Evolutionary conservation across 2,797 vertebrate genomes (phyloP), one percentile per base, ranked within the genome.

Genomic region (Sternotherus odoratus): DNA sequence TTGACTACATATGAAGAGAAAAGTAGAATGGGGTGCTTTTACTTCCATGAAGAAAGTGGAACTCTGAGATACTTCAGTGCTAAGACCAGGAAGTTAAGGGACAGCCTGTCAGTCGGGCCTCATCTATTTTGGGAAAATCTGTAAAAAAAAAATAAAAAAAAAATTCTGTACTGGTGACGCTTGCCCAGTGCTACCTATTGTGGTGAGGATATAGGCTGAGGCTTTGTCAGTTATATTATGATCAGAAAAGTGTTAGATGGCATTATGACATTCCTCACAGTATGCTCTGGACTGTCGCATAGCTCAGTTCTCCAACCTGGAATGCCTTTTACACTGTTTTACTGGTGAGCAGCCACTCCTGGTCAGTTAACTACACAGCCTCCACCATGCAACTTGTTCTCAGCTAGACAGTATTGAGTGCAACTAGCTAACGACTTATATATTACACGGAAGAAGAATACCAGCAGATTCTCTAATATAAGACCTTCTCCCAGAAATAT

Each of bases 51-150:
- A 77, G 46, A 15, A 77, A 84, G 15, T 0, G 0, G 5, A 84
- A 77, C 92, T 79, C 81, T 95, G 85, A 82, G 49, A 92, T n/a
- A 30, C 53, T 87, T 95, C 88, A 88, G 43, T 46, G 77, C 51
- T 91, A 91, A 93, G 54, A 91, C 89, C 90, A 89, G 77, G 57
- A 96, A 95, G 48, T 26, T 88, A 56, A 95, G 77, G 83, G 83
- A 95, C 92, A 93, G 74, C n/a, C 50, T 94, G 92, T 91, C 94
- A 89, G 79, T 96, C 90, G 90, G 87, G 96, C 89, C 48, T 89
- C 91, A 92, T 89, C 85, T 91, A 78, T 43, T 12, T 89, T 88
- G 91, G 66, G 90, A 95, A 94, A 93, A 87, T 74, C 4, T 49
- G 50, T 72, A 60, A 66, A n/a, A n/a, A n/a, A n/a, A n/a, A n/a